Percentiles rank a stretch among this genome's conserved stretches.
Conservation (phyloP, 2,888 invertebrate species). For the Cheilosia pagana region DNA sequence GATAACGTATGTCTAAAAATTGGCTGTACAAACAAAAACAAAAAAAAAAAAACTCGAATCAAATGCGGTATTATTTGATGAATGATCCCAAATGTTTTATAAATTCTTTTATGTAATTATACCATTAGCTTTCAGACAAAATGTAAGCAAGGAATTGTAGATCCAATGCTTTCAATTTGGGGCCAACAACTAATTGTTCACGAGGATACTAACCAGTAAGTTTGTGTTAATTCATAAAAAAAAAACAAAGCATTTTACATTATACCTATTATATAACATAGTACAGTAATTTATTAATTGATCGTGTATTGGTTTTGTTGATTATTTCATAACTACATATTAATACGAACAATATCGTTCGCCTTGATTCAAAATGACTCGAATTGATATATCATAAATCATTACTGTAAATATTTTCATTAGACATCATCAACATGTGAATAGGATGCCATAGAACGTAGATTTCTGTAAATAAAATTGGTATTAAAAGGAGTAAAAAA, state of each 20-base stretch:
- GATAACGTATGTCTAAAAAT: slow-evolving; percentile 37
- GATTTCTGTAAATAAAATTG: slow-evolving; percentile 59
- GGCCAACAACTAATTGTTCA: slow-evolving; percentile 98
- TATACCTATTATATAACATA: slow-evolving; percentile 52
- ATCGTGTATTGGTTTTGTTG: slow-evolving; percentile 71
- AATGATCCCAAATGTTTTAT: slow-evolving; percentile 71
- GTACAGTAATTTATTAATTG: slow-evolving; percentile 59
- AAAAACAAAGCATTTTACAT: slow-evolving; percentile 64
- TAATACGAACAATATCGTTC: slow-evolving; percentile 43
- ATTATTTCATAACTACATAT: slow-evolving; percentile 60
- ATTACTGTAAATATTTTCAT: slow-evolving; percentile 71
- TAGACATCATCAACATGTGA: slow-evolving; percentile 52
- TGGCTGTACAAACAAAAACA: slow-evolving; percentile 28
- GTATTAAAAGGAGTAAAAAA: slow-evolving; percentile 9
- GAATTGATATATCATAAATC: slow-evolving; percentile 59
- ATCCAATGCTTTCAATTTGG: slow-evolving; percentile 99
- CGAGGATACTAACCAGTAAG: slow-evolving; percentile 99
- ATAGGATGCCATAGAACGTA: slow-evolving; percentile 58
- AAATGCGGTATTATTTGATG: slow-evolving; percentile 69
- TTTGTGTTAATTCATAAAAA: slow-evolving; percentile 81
- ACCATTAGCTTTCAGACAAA: slow-evolving; percentile 91
- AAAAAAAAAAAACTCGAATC: slow-evolving; percentile 24
- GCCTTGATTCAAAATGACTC: slow-evolving; percentile 52
- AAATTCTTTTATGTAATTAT: slow-evolving; percentile 77
- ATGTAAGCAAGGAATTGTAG: slow-evolving; percentile 98